Conservation (phyloP, 2,888 invertebrate species). For the Cheilosia impressa region DNA sequence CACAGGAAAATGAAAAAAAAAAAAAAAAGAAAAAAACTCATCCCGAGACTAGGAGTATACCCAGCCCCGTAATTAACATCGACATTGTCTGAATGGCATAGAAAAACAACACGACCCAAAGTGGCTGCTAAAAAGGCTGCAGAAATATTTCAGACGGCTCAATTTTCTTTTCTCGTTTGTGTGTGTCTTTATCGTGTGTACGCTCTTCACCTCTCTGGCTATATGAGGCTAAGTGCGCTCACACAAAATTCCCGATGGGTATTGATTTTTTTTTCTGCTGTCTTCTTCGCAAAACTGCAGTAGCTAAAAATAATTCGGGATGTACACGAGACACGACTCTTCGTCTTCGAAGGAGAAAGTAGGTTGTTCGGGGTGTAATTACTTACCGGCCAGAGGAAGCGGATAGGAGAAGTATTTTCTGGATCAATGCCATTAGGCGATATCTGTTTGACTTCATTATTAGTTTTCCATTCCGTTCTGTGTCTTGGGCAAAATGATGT, state of each 20-base stretch:
- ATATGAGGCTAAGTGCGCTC: background rate
- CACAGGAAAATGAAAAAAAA: constrained; percentile 9
- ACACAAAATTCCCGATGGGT: constrained; percentile 4
- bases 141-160: constrained; percentile 55
- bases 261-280: constrained; percentile 43
- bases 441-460: constrained; percentile 53
- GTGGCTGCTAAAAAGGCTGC: constrained; percentile 43
- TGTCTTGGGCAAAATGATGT: constrained; percentile 12
- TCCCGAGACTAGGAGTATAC: constrained; percentile 50
- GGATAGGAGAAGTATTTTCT: constrained; percentile 7
- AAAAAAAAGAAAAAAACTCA: constrained; percentile 27
- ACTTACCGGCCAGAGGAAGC: background rate
- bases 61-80: constrained; percentile 64
- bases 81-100: constrained; percentile 60
- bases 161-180: constrained; percentile 30
- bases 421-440: constrained; percentile 47
- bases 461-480: constrained; percentile 23
- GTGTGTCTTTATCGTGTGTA: background rate
- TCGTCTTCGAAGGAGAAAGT: background rate
- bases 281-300: constrained; percentile 2
- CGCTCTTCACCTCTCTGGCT: too few species aligned
- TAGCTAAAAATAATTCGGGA: constrained; percentile 27
- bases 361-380: constrained; percentile 32
- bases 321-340: constrained; percentile 13
- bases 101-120: constrained; percentile 52